phyloP scores from a whole-genome alignment of 1,140 invertebrate species.

The Zelostemma sp. region DNA sequence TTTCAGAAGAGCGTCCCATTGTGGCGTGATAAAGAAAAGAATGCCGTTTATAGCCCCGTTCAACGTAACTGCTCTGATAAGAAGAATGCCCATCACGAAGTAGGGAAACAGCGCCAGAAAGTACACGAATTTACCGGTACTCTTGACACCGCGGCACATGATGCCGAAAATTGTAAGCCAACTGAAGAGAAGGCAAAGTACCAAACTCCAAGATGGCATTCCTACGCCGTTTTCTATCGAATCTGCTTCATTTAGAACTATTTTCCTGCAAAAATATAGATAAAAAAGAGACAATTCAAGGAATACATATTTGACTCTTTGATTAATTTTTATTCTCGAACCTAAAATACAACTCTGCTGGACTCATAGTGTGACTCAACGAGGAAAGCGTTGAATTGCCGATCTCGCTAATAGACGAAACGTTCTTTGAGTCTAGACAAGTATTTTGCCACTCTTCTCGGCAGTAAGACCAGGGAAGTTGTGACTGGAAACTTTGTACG shows the following conservation, averaged over 20 bases:
- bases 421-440: slow-evolving; percentile 24
- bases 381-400: slow-evolving; percentile 38
- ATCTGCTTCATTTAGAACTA: slow-evolving; percentile 72
- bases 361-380: slow-evolving; percentile 31
- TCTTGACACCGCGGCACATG: slow-evolving; percentile 76
- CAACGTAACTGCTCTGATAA: slow-evolving; percentile 75
- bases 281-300: too few species aligned
- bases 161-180: slow-evolving; percentile 80
- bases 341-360: slow-evolving; percentile 68
- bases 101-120: slow-evolving; percentile 84
- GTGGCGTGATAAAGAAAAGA: slow-evolving; percentile 79
- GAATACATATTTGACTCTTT: too few species aligned
- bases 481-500: slow-evolving; percentile 74
- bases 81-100: slow-evolving; percentile 76
- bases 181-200: slow-evolving; percentile 77
- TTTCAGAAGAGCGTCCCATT: slow-evolving; percentile 78
- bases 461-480: slow-evolving; percentile 78
- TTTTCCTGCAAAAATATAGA: slow-evolving; percentile 66
- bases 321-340: too few species aligned
- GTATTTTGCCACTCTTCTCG: slow-evolving; percentile 72
- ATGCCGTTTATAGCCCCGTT: slow-evolving; percentile 75
- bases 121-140: slow-evolving; percentile 77
- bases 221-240: slow-evolving; percentile 76
- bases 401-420: too few species aligned
- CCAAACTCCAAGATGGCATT: slow-evolving; percentile 75